These are phyloP conservation scores for Drosophila demipolita DNA, from an alignment of 2,888 invertebrate genomes.

Conservation along the genomic window DNA sequence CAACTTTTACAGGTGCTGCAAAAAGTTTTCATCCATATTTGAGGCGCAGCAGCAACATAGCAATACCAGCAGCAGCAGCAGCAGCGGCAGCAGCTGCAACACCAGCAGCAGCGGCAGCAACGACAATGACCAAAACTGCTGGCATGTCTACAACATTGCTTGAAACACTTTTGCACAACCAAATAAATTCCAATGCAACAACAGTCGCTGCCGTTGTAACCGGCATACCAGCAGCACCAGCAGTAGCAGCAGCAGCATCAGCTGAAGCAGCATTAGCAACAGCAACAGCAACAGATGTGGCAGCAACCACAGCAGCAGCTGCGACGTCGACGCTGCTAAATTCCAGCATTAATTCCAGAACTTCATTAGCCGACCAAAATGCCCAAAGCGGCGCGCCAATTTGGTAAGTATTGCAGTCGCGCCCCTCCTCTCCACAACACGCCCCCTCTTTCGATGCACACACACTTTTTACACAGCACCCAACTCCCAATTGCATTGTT, in stretches of 20 bases:
- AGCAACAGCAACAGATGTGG: conserved; percentile 35
- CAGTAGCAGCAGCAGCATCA: conserved; percentile 43
- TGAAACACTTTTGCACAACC: conserved; percentile 81
- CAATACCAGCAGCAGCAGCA: conserved; percentile 29
- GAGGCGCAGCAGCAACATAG: conserved; percentile 63
- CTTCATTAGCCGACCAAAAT: conserved; percentile 75
- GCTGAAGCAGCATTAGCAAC: conserved; percentile 18
- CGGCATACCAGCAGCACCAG: conserved; percentile 35
- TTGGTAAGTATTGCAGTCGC: conserved; percentile 47
- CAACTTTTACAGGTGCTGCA: conserved; percentile 73
- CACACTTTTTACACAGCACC: background rate
- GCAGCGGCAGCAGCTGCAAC: conserved; percentile 19
- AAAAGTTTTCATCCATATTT: conserved; percentile 82
- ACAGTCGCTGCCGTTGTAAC: conserved; percentile 47
- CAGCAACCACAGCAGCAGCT: conserved; percentile 44
- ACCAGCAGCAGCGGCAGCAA: conserved; percentile 32
- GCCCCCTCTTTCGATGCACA: background rate
- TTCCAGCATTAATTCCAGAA: conserved; percentile 79
- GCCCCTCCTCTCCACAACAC: background rate
- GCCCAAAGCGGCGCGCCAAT: conserved; percentile 36
- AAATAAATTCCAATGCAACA: conserved; percentile 81
- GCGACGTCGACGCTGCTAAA: conserved; percentile 59
- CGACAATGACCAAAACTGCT: conserved; percentile 55
- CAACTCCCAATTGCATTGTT: conserved; percentile 2
- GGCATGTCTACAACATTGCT: conserved; percentile 77